phyloP scores from a whole-genome alignment of 2,113 vertebrate species.

The Pituophis catenifer region DNA sequence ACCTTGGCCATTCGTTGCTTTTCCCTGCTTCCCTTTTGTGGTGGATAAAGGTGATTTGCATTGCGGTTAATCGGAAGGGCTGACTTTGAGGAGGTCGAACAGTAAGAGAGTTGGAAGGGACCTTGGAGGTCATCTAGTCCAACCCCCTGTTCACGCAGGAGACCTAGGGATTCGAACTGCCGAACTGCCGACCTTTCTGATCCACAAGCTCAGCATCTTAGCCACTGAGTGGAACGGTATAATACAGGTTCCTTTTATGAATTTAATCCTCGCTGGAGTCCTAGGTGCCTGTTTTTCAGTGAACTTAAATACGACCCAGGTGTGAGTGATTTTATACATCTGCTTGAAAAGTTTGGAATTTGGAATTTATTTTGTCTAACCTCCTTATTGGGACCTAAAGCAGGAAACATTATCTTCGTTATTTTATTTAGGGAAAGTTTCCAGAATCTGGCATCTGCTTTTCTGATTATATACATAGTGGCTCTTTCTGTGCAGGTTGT shows the following conservation, averaged over 20 bases:
- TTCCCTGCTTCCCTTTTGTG: no score
- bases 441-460: background rate
- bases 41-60: background rate
- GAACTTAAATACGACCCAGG: background rate
- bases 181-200: no score
- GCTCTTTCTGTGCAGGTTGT: background rate
- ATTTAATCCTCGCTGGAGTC: background rate
- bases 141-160: no score
- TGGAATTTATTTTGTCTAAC: background rate
- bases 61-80: background rate
- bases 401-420: background rate
- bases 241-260: background rate
- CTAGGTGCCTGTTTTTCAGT: background rate
- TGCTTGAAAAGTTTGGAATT: background rate
- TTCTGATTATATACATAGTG: background rate
- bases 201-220: no score
- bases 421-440: background rate
- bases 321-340: background rate
- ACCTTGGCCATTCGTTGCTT: background rate
- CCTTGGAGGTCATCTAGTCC: no score
- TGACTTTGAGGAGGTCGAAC: background rate
- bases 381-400: background rate
- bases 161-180: no score
- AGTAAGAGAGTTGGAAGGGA: no score
- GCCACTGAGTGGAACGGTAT: background rate